Base-by-base conservation (phyloP, 2,888 invertebrate genomes). In the Xylophagus ater region DNA sequence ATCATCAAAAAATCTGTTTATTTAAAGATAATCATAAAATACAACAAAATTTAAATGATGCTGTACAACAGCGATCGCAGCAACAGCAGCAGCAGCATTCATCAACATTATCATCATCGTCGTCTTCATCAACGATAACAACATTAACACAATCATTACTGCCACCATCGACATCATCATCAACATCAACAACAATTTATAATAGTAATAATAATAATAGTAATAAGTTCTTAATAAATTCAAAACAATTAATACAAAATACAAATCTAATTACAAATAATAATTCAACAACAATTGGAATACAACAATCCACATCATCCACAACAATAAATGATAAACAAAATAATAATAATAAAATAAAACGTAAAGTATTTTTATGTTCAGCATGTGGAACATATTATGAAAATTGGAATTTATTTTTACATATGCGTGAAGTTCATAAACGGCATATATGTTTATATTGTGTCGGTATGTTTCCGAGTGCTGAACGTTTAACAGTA, bases 321-420 rank as follows among this genome's bases (percentile, higher is more conserved):
- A n/a, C 9, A 8, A 23, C 6, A n/a, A 14, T n/a, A 15, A 17
- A 4, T 12, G 28, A 26, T 4, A 40, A 31, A 14, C 35, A 23
- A 8, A 34, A 39, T 10, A 21, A 34, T 25, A 21, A 23, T 5
- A 28, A 34, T 15, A 5, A n/a, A 18, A 15, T 14, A n/a, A 24
- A 20, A 19, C 19, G 24, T 20, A 82, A 83, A 59, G 82, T 84
- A 43, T 87, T 81, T 59, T 65, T 85, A 36, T 87, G 87, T 59
- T 80, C 83, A 10, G 80, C 82, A 1, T 87, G 87, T 59, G 81
- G 79, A 30, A 83, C 81, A 9, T 85, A 85, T 55, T 86, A 84
- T 65, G 84, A 86, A 62, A 82, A 83, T 53, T 86, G 85, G 83
- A 83, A 85, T 64, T 70, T 87, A 43, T 87, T 86, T 58, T 62